These are phyloP conservation scores for Epinotia brunnichana DNA, from an alignment of 2,888 invertebrate species.

Conservation along the genomic window DNA sequence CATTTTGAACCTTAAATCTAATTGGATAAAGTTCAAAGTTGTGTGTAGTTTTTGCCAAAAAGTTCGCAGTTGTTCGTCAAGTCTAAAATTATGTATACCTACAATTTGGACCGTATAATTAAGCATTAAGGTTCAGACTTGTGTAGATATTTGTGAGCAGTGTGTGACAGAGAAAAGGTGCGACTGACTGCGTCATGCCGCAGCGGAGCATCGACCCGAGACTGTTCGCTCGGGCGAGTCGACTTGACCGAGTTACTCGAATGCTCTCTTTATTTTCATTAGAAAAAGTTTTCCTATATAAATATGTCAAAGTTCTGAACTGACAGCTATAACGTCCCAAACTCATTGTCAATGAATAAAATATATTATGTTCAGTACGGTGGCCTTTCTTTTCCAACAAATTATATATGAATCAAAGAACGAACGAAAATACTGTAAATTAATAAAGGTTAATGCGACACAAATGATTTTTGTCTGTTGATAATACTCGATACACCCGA, in stretches of 20 bases:
- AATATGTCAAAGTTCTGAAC: too few relatives aligned
- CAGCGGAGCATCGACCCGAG: slow-evolving; percentile 66
- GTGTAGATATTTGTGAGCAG: background rate
- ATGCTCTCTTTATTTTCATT: background rate
- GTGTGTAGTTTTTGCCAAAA: background rate
- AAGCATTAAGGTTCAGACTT: background rate
- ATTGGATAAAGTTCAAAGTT: background rate
- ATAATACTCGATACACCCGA: too few relatives aligned
- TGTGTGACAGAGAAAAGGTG: slow-evolving; percentile 27
- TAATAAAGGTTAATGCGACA: too few relatives aligned
- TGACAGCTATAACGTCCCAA: too few relatives aligned
- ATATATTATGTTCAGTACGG: too few relatives aligned
- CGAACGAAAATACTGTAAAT: too few relatives aligned
- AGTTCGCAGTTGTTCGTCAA: background rate
- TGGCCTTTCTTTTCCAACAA: too few relatives aligned
- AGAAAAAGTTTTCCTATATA: too few relatives aligned
- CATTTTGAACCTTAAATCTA: background rate
- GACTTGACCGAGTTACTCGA: slow-evolving; percentile 49
- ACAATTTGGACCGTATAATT: background rate
- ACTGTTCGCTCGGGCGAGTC: slow-evolving; percentile 54
- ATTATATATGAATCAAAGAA: too few relatives aligned
- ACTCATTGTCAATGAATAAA: too few relatives aligned
- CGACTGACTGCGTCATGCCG: slow-evolving; percentile 58
- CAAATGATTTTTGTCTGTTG: too few relatives aligned
- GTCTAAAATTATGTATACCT: background rate